Conservation (phyloP, 2,113 vertebrate genomes). For the Acrocephalus arundinaceus region DNA sequence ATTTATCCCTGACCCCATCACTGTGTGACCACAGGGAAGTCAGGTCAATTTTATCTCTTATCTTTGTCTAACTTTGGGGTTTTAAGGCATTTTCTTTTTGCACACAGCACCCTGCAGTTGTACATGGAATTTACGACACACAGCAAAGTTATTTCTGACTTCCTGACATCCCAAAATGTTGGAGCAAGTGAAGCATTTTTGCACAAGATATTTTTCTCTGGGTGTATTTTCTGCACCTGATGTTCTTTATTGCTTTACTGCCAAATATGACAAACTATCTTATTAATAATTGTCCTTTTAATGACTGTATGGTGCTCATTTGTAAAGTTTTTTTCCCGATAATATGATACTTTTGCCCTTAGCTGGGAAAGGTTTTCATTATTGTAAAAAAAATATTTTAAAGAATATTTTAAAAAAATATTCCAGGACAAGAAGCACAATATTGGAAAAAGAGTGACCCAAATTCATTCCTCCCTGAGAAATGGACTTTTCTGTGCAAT, state of each 20-base stretch:
- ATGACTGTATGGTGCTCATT: not conserved
- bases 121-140: not conserved
- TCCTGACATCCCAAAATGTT: not conserved
- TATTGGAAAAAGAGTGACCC: not conserved
- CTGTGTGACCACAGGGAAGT: not conserved
- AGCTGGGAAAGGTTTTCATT: not conserved
- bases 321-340: not conserved
- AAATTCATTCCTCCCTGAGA: not conserved
- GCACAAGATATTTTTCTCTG: not conserved
- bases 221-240: not conserved
- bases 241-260: not conserved
- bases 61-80: not conserved
- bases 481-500: not conserved
- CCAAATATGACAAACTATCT: not conserved
- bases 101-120: not conserved
- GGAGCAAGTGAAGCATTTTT: not conserved
- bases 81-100: not conserved
- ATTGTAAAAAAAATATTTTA: not conserved
- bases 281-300: not conserved
- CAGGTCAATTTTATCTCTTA: not conserved
- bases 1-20: not conserved
- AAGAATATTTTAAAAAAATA: not conserved
- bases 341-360: not conserved
- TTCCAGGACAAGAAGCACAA: not conserved
- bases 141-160: not conserved